Evolutionary conservation across 2,888 invertebrate species (phyloP).

Genomic region (Papilio demoleus): DNA sequence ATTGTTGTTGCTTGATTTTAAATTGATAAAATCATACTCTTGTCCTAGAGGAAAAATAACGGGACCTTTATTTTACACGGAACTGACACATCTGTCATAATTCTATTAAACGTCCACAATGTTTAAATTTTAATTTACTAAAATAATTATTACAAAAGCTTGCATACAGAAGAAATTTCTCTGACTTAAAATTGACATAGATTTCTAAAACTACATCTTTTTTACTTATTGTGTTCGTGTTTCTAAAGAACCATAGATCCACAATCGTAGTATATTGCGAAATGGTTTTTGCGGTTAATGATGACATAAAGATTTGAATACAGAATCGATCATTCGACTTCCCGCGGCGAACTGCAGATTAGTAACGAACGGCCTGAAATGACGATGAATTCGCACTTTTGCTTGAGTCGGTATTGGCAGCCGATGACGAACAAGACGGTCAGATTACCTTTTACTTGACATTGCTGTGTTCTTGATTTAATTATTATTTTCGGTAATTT

Average conservation of each 20-base stretch:
- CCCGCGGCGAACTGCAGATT: conserved; percentile 18
- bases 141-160: background rate
- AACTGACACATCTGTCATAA: background rate
- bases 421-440: conserved; percentile 21
- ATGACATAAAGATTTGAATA: conserved; percentile 22
- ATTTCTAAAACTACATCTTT: background rate
- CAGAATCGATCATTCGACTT: conserved; percentile 20
- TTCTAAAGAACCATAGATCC: background rate
- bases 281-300: conserved; percentile 11
- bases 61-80: background rate
- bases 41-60: conserved; percentile 1
- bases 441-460: conserved; percentile 10
- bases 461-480: conserved; percentile 9
- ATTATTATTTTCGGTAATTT: background rate
- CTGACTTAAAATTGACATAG: background rate
- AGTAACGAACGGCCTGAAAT: conserved; percentile 15
- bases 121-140: background rate
- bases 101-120: background rate
- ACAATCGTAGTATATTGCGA: background rate
- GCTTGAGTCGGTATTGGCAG: conserved; percentile 21
- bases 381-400: conserved; percentile 19
- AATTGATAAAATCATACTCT: background rate
- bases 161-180: background rate
- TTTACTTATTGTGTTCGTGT: background rate
- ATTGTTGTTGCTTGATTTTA: background rate